Evolutionary conservation across 2,888 invertebrate species (phyloP).

Genomic region (Phaonia tiefii): DNA sequence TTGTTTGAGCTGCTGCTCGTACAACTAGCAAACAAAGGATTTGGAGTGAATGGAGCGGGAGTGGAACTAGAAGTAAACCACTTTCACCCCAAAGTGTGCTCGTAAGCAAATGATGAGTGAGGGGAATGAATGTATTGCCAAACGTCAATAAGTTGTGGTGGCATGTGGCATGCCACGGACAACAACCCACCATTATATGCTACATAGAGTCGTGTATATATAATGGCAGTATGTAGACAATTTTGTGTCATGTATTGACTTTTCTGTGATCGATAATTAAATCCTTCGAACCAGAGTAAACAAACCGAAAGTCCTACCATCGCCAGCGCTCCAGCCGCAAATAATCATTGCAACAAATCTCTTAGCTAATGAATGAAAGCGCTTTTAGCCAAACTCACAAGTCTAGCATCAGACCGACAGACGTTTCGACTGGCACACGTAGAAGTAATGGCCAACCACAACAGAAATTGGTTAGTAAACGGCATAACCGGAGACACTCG

Average conservation of each 20-base stretch:
- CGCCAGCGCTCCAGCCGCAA: slow-evolving; percentile 6
- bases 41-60: no score
- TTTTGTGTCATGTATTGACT: slow-evolving; percentile 59
- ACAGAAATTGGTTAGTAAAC: slow-evolving; percentile 46
- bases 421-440: slow-evolving; percentile 7
- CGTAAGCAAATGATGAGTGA: slow-evolving; percentile 68
- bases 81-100: slow-evolving; percentile 57
- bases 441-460: slow-evolving; percentile 45
- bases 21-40: not conserved
- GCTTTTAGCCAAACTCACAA: slow-evolving; percentile 9
- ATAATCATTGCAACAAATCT: slow-evolving; percentile 59
- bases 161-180: slow-evolving; percentile 63
- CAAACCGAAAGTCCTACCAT: slow-evolving; percentile 23
- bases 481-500: slow-evolving; percentile 40
- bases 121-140: slow-evolving; percentile 64
- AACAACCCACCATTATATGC: slow-evolving; percentile 56
- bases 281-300: slow-evolving; percentile 62
- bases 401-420: not conserved
- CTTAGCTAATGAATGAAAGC: slow-evolving; percentile 38
- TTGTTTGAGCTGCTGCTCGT: slow-evolving; percentile 1
- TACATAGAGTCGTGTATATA: no score
- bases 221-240: slow-evolving; percentile 54
- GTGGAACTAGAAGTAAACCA: slow-evolving; percentile 17
- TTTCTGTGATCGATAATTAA: slow-evolving; percentile 63
- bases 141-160: slow-evolving; percentile 32